Conservation (phyloP, 1,140 invertebrate genomes). For the Condylostylus longicornis region DNA sequence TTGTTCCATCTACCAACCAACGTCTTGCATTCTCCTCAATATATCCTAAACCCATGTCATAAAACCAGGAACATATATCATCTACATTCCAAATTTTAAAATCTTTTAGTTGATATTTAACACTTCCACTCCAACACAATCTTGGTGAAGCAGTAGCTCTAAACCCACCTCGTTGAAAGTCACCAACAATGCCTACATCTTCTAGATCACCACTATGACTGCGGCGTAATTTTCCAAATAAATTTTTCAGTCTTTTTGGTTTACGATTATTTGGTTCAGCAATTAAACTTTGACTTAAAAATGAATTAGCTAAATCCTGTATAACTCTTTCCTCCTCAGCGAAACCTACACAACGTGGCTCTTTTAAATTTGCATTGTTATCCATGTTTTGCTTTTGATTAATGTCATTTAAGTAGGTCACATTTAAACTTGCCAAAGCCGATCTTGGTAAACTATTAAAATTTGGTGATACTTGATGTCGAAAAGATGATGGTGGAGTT, state of each 20-base stretch:
- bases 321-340: constrained; percentile 52
- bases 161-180: constrained; percentile 55
- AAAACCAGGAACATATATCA: constrained; percentile 75
- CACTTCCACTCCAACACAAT: constrained; percentile 47
- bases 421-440: constrained; percentile 33
- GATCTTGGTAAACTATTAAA: constrained; percentile 66
- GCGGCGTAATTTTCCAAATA: constrained; percentile 54
- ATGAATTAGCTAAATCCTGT: constrained; percentile 34
- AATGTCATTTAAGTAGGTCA: constrained; percentile 15
- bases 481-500: constrained; percentile 52
- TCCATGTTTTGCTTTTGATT: constrained; percentile 13
- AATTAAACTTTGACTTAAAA: constrained; percentile 26
- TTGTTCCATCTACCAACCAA: neutral
- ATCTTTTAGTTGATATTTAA: constrained; percentile 33
- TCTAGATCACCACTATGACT: constrained; percentile 43
- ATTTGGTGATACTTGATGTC: constrained; percentile 51
- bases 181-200: constrained; percentile 37
- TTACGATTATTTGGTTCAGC: constrained; percentile 35
- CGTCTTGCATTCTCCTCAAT: constrained; percentile 56
- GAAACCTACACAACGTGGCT: constrained; percentile 30
- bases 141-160: constrained; percentile 62
- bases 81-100: constrained; percentile 68
- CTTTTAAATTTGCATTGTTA: constrained; percentile 31
- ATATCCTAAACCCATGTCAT: constrained; percentile 68
- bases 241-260: constrained; percentile 42